Evolutionary conservation across 1,140 invertebrate species (phyloP).

Genomic region (Pteromalus puparum): DNA sequence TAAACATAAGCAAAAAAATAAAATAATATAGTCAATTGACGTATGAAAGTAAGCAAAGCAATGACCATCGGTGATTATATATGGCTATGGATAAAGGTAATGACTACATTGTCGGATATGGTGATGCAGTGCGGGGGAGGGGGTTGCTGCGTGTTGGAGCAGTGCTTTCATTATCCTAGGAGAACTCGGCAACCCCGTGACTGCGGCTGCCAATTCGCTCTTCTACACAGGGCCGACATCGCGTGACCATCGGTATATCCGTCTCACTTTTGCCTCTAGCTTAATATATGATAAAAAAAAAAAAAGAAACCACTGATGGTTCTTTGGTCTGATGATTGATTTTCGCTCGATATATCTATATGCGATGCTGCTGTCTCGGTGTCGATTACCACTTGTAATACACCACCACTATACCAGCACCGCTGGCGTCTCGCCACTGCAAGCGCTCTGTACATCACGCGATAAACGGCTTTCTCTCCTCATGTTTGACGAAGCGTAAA

Average conservation of each 20-base stretch:
- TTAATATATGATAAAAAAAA: not conserved
- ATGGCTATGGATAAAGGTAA: constrained; percentile 64
- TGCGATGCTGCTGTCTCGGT: not conserved
- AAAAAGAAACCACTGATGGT: not conserved
- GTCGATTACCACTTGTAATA: not conserved
- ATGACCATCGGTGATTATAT: constrained; percentile 36
- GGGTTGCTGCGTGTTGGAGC: constrained; percentile 88
- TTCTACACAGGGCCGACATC: constrained; percentile 87
- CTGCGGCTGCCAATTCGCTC: constrained; percentile 90
- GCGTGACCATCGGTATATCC: constrained; percentile 75
- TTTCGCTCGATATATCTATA: not conserved
- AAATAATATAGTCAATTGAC: constrained; percentile 19
- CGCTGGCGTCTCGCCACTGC: not conserved
- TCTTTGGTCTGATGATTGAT: not conserved
- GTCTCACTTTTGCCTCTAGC: constrained; percentile 23
- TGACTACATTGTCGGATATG: constrained; percentile 74
- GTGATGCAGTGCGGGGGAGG: constrained; percentile 77
- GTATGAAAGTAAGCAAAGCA: constrained; percentile 33
- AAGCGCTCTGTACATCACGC: not conserved
- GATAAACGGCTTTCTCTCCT: not conserved
- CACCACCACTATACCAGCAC: not conserved
- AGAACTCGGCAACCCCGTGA: constrained; percentile 84
- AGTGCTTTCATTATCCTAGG: constrained; percentile 88
- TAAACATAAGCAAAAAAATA: not conserved
- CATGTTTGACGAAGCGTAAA: constrained; percentile 22